Conservation (phyloP, 1,140 invertebrate species). For the Panagrolaimus sp. region DNA sequence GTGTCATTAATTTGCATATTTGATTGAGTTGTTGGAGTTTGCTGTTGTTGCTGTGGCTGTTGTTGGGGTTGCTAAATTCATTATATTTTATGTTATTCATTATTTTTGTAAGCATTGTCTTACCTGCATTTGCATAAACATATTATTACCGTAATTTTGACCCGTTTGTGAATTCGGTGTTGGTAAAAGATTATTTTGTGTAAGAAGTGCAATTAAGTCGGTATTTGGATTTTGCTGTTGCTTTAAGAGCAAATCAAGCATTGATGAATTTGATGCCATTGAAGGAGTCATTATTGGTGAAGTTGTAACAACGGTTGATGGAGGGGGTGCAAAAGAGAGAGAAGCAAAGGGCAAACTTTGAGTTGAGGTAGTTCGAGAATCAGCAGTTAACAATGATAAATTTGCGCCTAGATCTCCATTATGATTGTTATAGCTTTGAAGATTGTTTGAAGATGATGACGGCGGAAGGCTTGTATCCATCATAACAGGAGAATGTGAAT, state of each 20-base stretch:
- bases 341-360: neutral
- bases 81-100: neutral
- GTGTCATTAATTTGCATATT: neutral
- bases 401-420: too few relatives aligned
- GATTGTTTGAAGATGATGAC: neutral
- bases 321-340: neutral
- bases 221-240: neutral
- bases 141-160: constrained; percentile 6
- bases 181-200: constrained; percentile 16
- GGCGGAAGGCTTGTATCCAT: constrained; percentile 29
- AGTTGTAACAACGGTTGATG: neutral
- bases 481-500: constrained; percentile 42
- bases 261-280: neutral
- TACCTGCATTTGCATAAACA: constrained; percentile 19
- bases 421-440: too few relatives aligned
- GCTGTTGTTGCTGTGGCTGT: constrained; percentile 15
- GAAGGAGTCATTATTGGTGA: neutral
- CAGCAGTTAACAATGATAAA: constrained; percentile 9
- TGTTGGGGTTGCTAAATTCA: neutral
- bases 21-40: neutral
- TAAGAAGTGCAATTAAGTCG: constrained; percentile 4
- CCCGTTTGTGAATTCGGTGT: neutral
- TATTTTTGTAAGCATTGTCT: neutral
- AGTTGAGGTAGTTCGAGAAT: constrained; percentile 14
- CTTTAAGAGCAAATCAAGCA: neutral